These are phyloP conservation scores for Rachycentron canadum DNA, from an alignment of 2,797 vertebrate species.

Conservation along the genomic window DNA sequence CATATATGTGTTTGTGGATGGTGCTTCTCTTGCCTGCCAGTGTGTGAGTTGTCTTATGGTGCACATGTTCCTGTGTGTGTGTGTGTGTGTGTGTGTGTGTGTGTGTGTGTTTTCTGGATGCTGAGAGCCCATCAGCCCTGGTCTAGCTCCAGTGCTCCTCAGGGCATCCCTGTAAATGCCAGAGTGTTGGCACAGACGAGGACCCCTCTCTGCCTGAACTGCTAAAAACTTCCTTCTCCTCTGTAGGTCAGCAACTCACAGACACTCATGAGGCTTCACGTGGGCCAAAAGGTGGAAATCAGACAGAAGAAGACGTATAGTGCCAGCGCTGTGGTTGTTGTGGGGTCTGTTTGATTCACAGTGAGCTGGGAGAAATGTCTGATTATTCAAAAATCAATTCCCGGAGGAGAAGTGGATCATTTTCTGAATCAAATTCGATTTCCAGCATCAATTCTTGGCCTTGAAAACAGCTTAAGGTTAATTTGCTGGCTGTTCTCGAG, in stretches of 20 bases:
- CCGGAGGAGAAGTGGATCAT: background rate
- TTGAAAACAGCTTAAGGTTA: background rate
- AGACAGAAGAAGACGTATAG: conserved; percentile 16
- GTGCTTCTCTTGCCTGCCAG: background rate
- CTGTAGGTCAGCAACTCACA: conserved; percentile 30
- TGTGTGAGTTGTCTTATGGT: background rate
- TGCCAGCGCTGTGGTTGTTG: background rate
- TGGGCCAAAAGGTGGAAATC: conserved; percentile 24
- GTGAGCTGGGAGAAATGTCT: conserved; percentile 6
- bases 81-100: background rate
- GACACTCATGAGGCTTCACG: conserved; percentile 29
- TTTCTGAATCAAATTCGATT: background rate
- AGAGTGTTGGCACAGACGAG: conserved; percentile 48
- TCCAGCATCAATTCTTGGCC: background rate
- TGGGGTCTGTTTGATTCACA: conserved; percentile 17
- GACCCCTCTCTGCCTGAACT: conserved; percentile 26
- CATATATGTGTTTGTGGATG: background rate
- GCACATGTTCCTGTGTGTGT: background rate
- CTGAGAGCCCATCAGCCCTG: conserved; percentile 17
- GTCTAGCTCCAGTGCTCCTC: conserved; percentile 53
- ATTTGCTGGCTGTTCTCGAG: background rate
- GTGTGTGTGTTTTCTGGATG: conserved; percentile 31
- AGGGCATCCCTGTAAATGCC: conserved; percentile 67
- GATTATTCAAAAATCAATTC: background rate
- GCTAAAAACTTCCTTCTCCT: conserved; percentile 38